These are phyloP conservation scores for Dendroctonus ponderosae DNA, from an alignment of 1,140 invertebrate species.

Conservation along the genomic window DNA sequence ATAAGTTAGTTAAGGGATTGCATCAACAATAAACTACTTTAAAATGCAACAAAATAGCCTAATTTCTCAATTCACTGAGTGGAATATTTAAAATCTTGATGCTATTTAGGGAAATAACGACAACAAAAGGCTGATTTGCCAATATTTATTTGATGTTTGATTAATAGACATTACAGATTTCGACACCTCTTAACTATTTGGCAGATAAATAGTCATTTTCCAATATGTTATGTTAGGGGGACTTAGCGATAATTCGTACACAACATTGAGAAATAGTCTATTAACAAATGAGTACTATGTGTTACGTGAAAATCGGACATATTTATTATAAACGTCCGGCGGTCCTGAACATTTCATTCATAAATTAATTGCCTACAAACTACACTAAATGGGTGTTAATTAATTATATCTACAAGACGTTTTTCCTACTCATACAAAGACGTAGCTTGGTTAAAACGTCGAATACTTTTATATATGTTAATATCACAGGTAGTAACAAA, in stretches of 20 bases:
- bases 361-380: background rate
- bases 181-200: conserved; percentile 9
- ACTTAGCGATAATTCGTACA: background rate
- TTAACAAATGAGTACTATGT: conserved; percentile 12
- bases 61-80: no score
- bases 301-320: background rate
- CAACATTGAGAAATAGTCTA: conserved; percentile 13
- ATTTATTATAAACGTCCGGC: background rate
- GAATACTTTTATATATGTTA: conserved; percentile 31
- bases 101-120: no score
- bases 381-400: background rate
- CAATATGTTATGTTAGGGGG: background rate
- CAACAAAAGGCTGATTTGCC: background rate
- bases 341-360: background rate
- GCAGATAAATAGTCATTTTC: conserved; percentile 11
- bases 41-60: no score
- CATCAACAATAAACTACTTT: no score
- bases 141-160: conserved; percentile 2
- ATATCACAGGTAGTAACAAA: conserved; percentile 35
- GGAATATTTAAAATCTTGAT: no score
- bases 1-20: no score
- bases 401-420: background rate
- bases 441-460: conserved; percentile 1
- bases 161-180: conserved; percentile 8
- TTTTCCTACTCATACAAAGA: background rate